phyloP scores from a whole-genome alignment of 1,140 invertebrate species.

The Solenopsis invicta region DNA sequence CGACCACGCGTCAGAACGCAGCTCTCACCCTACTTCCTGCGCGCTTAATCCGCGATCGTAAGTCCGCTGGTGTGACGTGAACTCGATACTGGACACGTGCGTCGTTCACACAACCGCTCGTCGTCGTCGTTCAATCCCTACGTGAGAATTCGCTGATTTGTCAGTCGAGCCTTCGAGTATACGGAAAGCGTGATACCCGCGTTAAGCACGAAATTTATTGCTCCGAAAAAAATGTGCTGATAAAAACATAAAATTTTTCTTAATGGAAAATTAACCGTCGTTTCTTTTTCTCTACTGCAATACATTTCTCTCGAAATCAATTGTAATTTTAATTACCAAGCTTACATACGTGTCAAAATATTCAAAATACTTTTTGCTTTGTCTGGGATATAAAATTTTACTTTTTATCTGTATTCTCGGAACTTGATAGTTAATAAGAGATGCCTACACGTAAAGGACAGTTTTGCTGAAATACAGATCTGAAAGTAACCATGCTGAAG shows the following conservation, averaged over 20 bases:
- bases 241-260: background rate
- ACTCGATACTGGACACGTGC: conserved; percentile 55
- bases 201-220: background rate
- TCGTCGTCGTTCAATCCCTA: background rate
- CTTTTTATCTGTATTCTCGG: background rate
- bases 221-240: background rate
- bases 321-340: background rate
- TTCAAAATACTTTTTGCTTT: background rate
- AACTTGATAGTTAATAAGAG: background rate
- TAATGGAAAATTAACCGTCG: background rate
- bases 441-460: too few species aligned
- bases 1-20: background rate
- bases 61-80: conserved; percentile 42
- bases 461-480: too few species aligned
- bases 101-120: conserved; percentile 31
- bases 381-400: background rate
- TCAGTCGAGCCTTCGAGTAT: background rate
- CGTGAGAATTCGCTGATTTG: conserved; percentile 9
- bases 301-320: background rate
- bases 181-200: background rate
- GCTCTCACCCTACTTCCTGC: conserved; percentile 15
- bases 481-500: too few species aligned
- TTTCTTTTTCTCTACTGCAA: background rate
- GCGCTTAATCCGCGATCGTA: conserved; percentile 48
- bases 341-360: background rate